Base-by-base conservation (phyloP, 2,888 invertebrate species). In the Lymantria dispar region DNA sequence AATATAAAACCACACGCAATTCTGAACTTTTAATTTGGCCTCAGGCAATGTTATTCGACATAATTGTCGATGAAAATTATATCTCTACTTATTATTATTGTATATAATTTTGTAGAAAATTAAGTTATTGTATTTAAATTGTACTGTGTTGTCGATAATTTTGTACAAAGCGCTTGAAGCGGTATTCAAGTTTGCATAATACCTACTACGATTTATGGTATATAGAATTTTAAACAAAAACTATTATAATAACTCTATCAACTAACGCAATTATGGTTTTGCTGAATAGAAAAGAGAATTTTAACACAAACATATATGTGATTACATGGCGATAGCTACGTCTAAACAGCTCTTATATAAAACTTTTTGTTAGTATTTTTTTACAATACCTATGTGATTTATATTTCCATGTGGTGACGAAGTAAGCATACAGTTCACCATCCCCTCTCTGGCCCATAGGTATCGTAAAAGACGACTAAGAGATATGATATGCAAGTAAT, bases 11-110 rank as follows among this genome's bases (percentile, higher is more conserved):
- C 14, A 40, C 45, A 33, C 37, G 47, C 58, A 38, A 49, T 14
- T 42, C 8, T 45, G 39, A 46, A 52, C 52, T 52, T 54, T 29
- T 49, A 10, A 37, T 43, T 43, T 44, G 39, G 37, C 36, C 47
- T 52, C 43, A 64, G 62, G 56, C 54, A 56, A 45, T 7, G 48
- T 63, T 64, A 62, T 62, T 62, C 54, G 49, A 51, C 38, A 43
- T 59, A 58, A 54, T 54, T 50, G 51, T 29, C 40, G 42, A 56
- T 54, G 54, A 46, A 62, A 63, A 58, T 58, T 66, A 58, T 52
- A 56, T 43, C 5, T 38, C 3, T 38, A 12, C n/a, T 11, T n/a
- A 38, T n/a, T 33, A 54, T 52, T 41, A 58, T 55, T 29, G 44
- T 43, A 12, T n/a, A 46, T 51, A 49, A 56, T 62, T 53, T 45